A percentile compares a stretch with the other conserved stretches of the same genome.
These are phyloP conservation scores for Thunnus thynnus DNA, from an alignment of 2,113 vertebrate genomes.

Conservation along the genomic window DNA sequence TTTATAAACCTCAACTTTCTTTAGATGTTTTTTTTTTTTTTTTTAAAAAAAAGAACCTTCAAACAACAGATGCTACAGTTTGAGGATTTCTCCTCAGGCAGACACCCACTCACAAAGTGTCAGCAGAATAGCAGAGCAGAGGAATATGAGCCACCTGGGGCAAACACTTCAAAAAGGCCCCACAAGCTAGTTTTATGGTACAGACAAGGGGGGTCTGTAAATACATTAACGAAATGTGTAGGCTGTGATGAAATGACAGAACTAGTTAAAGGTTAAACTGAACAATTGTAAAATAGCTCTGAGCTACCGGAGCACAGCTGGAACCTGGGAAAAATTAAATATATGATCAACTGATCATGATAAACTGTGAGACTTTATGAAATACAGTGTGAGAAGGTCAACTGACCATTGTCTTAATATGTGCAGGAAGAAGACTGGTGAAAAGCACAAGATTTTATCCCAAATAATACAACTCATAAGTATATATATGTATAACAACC, in stretches of 20 bases:
- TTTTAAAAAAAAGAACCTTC: conserved; percentile 21
- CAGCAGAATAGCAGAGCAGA: conserved; percentile 58
- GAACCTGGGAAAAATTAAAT: background rate
- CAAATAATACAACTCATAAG: background rate
- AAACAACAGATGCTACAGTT: conserved; percentile 62
- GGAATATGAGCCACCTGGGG: conserved; percentile 62
- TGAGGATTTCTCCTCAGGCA: conserved; percentile 58
- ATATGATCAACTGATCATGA: background rate
- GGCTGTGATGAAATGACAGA: conserved; percentile 15
- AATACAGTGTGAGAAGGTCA: background rate
- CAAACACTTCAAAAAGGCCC: conserved; percentile 57
- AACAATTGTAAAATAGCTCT: conserved; percentile 27
- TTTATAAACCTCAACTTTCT: conserved; percentile 45
- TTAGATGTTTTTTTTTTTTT: background rate
- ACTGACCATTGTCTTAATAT: background rate
- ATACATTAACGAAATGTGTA: conserved; percentile 31
- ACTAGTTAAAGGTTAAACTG: conserved; percentile 25
- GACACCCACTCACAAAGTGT: conserved; percentile 64
- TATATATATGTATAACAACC: conserved; percentile 1
- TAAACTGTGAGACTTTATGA: background rate
- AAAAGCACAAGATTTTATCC: background rate
- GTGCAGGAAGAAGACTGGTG: background rate
- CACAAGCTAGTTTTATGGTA: conserved; percentile 39
- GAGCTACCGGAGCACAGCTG: background rate
- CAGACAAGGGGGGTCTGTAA: conserved; percentile 21